Evolutionary conservation across 1,140 invertebrate species (phyloP), one percentile per base, ranked within the genome.

Genomic region (Aradophagus sp.): DNA sequence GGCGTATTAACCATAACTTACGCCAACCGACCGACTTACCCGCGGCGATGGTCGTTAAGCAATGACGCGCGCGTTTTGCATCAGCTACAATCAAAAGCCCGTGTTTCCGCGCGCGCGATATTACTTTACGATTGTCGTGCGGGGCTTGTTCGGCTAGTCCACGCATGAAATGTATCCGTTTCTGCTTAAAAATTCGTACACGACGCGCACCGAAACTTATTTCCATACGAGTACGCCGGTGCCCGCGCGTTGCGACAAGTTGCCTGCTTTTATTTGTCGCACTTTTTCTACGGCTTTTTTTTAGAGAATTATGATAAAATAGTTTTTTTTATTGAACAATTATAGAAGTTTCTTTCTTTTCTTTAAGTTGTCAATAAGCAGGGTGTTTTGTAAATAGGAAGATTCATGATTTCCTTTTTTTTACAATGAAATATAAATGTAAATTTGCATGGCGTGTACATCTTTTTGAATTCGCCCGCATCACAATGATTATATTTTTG

Each of bases 1-100:
- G 48, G 50, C 62, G 79, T 68, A 81, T 79, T 81, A 80, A 75
- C 73, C 77, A 78, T 79, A 79, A 78, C 72, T 78, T 80, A 81
- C 63, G 29, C 34, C 42, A 69, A 53, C 68, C 52, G 36, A 47
- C 58, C 59, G 55, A 56, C 63, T 63, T 44, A 52, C 47, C 41
- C 34, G 34, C 42, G 39, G 65, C 44, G 52, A 48, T 61, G 48
- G 42, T 44, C 47, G 17, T 16, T 15, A 27, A 44, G 44, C 42
- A 56, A 48, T 39, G 38, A 50, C 62, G 39, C 16, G 20, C 38
- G n/a, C n/a, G n/a, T n/a, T n/a, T n/a, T n/a, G n/a, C n/a, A n/a
- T n/a, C 23, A 5, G 11, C 10, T 52, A 59, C 53, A 71, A 63
- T 39, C 27, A 35, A 55, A 65, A 56, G 50, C 56, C 32, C 34